Evolutionary conservation across 2,113 vertebrate species (phyloP).

Genomic region (Calidris pugnax): DNA sequence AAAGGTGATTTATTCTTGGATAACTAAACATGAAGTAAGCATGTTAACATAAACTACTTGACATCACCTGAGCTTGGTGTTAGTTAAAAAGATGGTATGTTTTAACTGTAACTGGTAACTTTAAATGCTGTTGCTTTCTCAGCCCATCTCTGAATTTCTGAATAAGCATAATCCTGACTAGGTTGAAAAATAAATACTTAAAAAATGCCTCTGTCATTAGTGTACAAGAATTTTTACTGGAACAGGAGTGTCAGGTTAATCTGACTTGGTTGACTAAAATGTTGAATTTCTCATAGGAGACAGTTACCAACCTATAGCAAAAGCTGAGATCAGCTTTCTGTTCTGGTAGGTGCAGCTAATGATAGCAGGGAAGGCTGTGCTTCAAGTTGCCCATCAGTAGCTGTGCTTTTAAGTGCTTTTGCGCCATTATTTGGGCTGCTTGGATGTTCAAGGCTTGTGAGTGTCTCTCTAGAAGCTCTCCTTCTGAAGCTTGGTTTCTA

Average conservation of each 20-base stretch:
- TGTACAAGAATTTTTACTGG: background rate
- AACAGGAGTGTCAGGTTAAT: background rate
- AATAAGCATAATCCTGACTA: background rate
- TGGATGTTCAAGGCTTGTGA: background rate
- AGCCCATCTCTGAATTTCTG: background rate
- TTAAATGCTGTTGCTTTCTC: background rate
- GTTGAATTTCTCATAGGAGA: background rate
- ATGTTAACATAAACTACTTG: background rate
- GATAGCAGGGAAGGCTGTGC: background rate
- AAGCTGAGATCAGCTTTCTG: background rate
- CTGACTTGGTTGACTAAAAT: background rate
- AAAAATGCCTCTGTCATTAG: background rate
- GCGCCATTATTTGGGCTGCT: background rate
- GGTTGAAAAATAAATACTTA: background rate
- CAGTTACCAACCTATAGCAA: accelerated
- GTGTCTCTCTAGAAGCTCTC: background rate
- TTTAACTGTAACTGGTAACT: background rate
- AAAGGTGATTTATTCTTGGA: background rate
- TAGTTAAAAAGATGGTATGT: background rate
- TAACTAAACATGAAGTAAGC: background rate
- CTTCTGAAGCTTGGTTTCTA: background rate
- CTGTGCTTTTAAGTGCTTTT: background rate
- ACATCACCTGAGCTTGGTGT: background rate
- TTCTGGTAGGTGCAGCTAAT: background rate
- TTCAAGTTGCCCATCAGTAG: background rate